phyloP scores from a whole-genome alignment of 2,888 invertebrate species.

The Dryobota labecula region DNA sequence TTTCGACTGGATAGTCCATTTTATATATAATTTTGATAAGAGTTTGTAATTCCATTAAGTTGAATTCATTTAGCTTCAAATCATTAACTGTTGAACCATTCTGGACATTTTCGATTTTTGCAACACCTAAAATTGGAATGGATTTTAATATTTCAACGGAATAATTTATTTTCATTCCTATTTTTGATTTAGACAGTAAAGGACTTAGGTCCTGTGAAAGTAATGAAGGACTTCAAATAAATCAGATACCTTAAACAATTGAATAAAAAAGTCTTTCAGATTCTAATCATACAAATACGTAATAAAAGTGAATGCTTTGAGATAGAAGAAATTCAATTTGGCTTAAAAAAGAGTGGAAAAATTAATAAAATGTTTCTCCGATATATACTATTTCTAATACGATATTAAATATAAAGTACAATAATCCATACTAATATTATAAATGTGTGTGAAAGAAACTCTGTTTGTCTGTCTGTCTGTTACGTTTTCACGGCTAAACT shows the following conservation, averaged over 20 bases:
- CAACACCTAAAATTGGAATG: slow-evolving; percentile 63
- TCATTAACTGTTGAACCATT: slow-evolving; percentile 44
- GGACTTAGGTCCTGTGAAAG: not conserved
- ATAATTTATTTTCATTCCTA: not conserved
- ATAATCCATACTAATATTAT: too few species aligned
- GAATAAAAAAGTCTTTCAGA: not conserved
- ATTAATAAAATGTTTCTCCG: not conserved
- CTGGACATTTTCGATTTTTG: slow-evolving; percentile 62
- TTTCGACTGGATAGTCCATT: slow-evolving; percentile 64
- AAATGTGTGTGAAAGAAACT: too few species aligned
- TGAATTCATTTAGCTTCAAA: slow-evolving; percentile 66
- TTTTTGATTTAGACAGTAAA: not conserved
- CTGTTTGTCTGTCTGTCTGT: too few species aligned
- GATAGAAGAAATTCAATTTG: not conserved
- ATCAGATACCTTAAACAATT: not conserved
- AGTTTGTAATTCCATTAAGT: slow-evolving; percentile 68
- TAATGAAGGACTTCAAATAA: slow-evolving; percentile 15
- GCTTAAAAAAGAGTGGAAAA: not conserved
- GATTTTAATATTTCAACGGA: not conserved
- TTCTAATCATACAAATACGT: not conserved
- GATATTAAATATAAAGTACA: not conserved
- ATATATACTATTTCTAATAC: not conserved
- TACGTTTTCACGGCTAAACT: too few species aligned
- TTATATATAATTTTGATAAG: slow-evolving; percentile 64
- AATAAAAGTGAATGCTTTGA: not conserved